phyloP scores from a whole-genome alignment of 1,140 invertebrate species.

The Listronotus bonariensis region DNA sequence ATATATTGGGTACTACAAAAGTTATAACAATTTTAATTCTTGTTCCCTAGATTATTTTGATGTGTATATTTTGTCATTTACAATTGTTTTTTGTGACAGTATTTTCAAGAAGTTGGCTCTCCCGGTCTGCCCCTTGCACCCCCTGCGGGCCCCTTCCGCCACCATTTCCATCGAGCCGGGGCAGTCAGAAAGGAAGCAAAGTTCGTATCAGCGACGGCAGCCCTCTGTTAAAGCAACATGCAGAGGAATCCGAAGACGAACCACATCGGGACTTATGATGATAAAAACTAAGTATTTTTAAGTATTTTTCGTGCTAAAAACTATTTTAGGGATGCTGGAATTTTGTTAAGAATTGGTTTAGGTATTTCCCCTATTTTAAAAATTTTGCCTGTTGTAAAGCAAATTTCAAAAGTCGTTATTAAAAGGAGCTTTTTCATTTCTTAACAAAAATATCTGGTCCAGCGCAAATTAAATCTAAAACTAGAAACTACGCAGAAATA shows the following conservation, averaged over 20 bases:
- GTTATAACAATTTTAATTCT: too few species aligned
- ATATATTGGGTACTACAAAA: too few species aligned
- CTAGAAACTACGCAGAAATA: slow-evolving; percentile 1
- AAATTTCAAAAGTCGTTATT: background rate
- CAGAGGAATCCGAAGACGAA: slow-evolving; percentile 60
- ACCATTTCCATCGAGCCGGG: slow-evolving; percentile 59
- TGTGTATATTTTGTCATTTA: too few species aligned
- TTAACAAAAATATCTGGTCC: too few species aligned
- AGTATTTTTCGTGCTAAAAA: slow-evolving; percentile 1
- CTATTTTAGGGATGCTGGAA: background rate
- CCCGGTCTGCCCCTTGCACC: slow-evolving; percentile 75
- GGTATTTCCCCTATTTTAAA: background rate
- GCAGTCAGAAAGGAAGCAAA: slow-evolving; percentile 59
- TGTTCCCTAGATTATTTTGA: too few species aligned
- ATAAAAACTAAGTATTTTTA: background rate
- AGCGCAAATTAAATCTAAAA: background rate
- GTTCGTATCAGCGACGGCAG: slow-evolving; percentile 63
- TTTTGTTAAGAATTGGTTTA: background rate
- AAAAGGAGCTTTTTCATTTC: too few species aligned
- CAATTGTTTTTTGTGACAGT: slow-evolving; percentile 34
- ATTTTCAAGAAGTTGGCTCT: slow-evolving; percentile 64
- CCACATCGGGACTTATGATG: slow-evolving; percentile 45
- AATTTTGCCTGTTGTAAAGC: background rate
- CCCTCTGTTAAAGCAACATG: slow-evolving; percentile 57
- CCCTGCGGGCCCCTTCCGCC: slow-evolving; percentile 66